These are phyloP conservation scores for Helogale parvula DNA, from an alignment of 2,113 vertebrate genomes.

Conservation along the genomic window DNA sequence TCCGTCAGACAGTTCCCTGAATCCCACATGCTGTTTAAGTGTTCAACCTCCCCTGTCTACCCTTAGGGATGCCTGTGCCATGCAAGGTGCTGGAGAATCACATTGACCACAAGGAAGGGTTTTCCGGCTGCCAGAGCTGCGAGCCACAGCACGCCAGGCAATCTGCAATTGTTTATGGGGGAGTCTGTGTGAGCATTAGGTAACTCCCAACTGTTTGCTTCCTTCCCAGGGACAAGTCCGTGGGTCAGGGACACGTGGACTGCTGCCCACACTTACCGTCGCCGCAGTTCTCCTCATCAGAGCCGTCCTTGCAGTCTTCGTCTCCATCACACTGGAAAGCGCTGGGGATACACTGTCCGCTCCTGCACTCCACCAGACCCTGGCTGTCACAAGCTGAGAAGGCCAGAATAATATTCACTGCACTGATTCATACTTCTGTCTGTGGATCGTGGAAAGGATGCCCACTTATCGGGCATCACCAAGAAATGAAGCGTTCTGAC, in stretches of 20 bases:
- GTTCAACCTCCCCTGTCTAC: neutral
- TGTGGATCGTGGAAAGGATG: fast-evolving
- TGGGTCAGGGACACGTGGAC: fast-evolving
- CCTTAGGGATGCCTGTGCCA: neutral
- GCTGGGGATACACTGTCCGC: conserved; percentile 93
- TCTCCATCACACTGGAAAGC: conserved; percentile 95
- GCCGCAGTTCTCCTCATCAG: conserved; percentile 93
- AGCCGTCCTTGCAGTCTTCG: conserved; percentile 95
- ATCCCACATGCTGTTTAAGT: neutral
- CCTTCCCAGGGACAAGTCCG: neutral
- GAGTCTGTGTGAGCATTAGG: neutral
- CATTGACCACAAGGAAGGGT: neutral
- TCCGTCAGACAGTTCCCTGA: neutral
- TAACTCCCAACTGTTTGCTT: neutral
- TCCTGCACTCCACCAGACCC: conserved; percentile 93
- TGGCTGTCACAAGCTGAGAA: conserved; percentile 93
- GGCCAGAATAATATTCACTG: neutral
- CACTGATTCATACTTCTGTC: neutral
- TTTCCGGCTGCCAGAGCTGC: neutral
- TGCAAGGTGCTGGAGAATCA: neutral
- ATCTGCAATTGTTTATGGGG: neutral
- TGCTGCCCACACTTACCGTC: conserved; percentile 75
- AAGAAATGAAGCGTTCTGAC: neutral
- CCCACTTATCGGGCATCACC: too few relatives aligned
- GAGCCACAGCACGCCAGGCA: neutral